Base-by-base conservation (phyloP, 1,140 invertebrate species). In the Zaprionus kolodkinae region DNA sequence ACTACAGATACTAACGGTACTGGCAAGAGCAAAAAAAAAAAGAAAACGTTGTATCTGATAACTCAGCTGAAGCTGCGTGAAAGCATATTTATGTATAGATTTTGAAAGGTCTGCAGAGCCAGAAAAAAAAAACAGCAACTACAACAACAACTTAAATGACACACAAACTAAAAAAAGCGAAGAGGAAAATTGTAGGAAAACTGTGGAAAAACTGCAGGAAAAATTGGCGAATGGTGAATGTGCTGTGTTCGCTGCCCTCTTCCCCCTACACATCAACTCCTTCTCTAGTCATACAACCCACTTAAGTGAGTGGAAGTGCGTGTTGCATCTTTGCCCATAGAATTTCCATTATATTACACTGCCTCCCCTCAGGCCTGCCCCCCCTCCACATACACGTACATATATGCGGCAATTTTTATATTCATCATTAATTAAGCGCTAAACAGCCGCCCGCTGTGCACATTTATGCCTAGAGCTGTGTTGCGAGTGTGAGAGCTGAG, bases 361-460 rank as follows among this genome's bases (percentile, higher is more conserved):
- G 33, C 40, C 13, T 7, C 40, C 13, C 30, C 30, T 33, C 35
- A 30, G 27, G 55, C 52, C 45, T 27, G 6, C 27, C 27, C 59
- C 40, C 3, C 25, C 65, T 11, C 35, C 27, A 30, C 27, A 30
- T n/a, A n/a, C n/a, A 30, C 27, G 2, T 21, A 30, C 27, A 55
- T 64, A 64, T 17, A 64, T 64, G 81, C 84, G 80, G 80, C 80
- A 89, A 78, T 84, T 89, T 89, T 88, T 89, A 89, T 88, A 88
- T 85, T 89, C 81, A 85, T 88, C 85, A 88, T 88, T 88, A 88
- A 88, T 88, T 88, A 90, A 88, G 85, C 85, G 86, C 85, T 88
- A 88, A 88, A 88, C 75, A 85, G 85, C 71, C 66, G 85, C 85
- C 86, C 67, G 85, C 85, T 88, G 85, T 66, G 85, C 63, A 36